Conservation (phyloP, 2,113 vertebrate species). For the Proterorhinus semilunaris region DNA sequence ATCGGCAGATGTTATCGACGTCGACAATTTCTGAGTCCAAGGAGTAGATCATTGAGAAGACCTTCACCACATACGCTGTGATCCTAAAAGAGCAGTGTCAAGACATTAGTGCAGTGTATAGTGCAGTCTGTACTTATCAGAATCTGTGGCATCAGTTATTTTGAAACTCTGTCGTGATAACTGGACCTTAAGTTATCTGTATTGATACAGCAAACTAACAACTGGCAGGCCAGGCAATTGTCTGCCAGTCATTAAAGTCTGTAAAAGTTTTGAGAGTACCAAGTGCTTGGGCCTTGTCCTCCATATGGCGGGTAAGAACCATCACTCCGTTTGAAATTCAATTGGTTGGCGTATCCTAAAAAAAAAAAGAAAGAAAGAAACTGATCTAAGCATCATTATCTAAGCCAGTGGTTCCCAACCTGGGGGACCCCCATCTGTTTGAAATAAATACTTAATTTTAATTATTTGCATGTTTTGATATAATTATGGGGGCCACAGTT, state of each 20-base stretch:
- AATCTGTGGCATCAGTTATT: no score
- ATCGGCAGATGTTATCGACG: constrained; percentile 78
- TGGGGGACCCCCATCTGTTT: no score
- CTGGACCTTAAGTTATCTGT: no score
- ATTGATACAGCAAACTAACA: no score
- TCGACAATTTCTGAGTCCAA: constrained; percentile 68
- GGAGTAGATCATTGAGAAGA: constrained; percentile 83
- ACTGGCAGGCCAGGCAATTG: neutral
- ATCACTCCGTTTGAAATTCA: constrained; percentile 63
- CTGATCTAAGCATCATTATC: no score
- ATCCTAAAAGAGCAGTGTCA: constrained; percentile 73
- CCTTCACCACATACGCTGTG: constrained; percentile 90
- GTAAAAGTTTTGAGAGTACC: constrained; percentile 50
- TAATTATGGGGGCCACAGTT: no score
- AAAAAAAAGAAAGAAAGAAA: constrained; percentile 4
- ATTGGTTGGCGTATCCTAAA: constrained; percentile 75
- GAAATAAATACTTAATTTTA: no score
- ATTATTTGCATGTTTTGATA: no score
- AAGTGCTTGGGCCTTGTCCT: constrained; percentile 74
- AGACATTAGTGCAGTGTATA: neutral
- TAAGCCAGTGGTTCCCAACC: no score
- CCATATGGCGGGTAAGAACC: constrained; percentile 77
- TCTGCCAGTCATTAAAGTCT: neutral
- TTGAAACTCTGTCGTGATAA: no score
- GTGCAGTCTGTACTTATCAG: no score